These are phyloP conservation scores for Haliclona indistincta DNA, from an alignment of 37 sponge, comb jelly and placozoan species.

Conservation along the genomic window DNA sequence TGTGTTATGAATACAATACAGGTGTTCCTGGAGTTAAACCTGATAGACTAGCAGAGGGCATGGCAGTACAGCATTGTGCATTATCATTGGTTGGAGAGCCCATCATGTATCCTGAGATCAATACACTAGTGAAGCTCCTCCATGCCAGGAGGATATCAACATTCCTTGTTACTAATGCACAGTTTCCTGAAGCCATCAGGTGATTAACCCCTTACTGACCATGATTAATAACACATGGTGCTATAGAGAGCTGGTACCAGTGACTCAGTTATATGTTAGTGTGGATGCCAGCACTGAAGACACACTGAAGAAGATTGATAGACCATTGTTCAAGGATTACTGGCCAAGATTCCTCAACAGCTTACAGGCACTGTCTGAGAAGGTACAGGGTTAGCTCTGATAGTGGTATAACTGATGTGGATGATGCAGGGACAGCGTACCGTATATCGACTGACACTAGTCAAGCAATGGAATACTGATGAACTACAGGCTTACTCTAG, in stretches of 20 bases:
- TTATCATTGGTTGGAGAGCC: slow-evolving; percentile 97
- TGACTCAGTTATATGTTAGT: slow-evolving; percentile 96
- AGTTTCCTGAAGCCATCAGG: slow-evolving; percentile 96
- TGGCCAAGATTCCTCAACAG: slow-evolving; percentile 88
- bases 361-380: slow-evolving; percentile 74
- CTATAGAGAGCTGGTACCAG: slow-evolving; percentile 76
- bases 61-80: slow-evolving; percentile 89
- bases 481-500: slow-evolving; percentile 83
- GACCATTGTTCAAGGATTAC: slow-evolving; percentile 92
- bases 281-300: slow-evolving; percentile 94
- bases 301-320: slow-evolving; percentile 90
- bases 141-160: slow-evolving; percentile 88
- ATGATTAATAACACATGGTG: neutral
- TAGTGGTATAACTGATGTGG: neutral
- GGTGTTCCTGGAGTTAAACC: slow-evolving; percentile 93
- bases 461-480: slow-evolving; percentile 95
- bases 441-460: slow-evolving; percentile 94
- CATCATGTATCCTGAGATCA: slow-evolving; percentile 97
- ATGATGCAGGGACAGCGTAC: slow-evolving; percentile 86
- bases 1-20: slow-evolving; percentile 4
- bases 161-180: slow-evolving; percentile 96
- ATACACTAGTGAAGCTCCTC: slow-evolving; percentile 64
- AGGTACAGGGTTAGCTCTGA: slow-evolving; percentile 37
- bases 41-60: slow-evolving; percentile 86
- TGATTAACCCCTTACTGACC: neutral